Evolutionary conservation across 1,140 invertebrate genomes (phyloP), one percentile per base, ranked within the genome.

Genomic region (Gryon sp.): DNA sequence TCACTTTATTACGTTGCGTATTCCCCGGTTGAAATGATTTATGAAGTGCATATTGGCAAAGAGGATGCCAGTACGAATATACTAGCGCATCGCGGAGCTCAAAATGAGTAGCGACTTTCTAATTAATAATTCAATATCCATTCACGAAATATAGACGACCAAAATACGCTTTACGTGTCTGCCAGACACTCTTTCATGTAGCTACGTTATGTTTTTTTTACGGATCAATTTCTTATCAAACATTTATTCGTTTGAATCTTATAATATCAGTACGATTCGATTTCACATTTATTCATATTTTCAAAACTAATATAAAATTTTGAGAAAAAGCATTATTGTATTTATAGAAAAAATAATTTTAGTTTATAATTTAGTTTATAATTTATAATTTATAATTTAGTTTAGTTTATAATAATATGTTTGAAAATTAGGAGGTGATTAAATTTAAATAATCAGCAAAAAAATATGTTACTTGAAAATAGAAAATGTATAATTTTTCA

Each of bases 41-140:
- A 78, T 78, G 50, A 72, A 78, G 52, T 40, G 11, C 12, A 63
- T 62, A 63, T 59, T 46, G 22, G 40, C 55, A 59, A 9, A 55
- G 48, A 48, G 28, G 46, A 62, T 43, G 55, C 32, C 28, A 75
- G 46, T 6, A 38, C 30, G 66, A 52, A 63, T 43, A 72, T 60
- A 34, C 50, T n/a, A 34, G 12, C 24, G 18, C 48, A 69, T 69
- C 57, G 57, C 28, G 28, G 36, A 20, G 46, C 41, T 20, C n/a
- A 75, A 65, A 59, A 62, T 40, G 68, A 57, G 52, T 41, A 65
- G 14, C 50, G 41, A 43, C 24, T 20, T 59, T 59, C 45, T 70
- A 68, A 80, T 80, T 77, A 80, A 80, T 77, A 80, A 80, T 80
- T 74, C 70, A 77, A 65, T 72, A 76, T 66, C 69, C 76, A 77